phyloP scores from a whole-genome alignment of 2,113 vertebrate species.

The Pandion haliaetus region DNA sequence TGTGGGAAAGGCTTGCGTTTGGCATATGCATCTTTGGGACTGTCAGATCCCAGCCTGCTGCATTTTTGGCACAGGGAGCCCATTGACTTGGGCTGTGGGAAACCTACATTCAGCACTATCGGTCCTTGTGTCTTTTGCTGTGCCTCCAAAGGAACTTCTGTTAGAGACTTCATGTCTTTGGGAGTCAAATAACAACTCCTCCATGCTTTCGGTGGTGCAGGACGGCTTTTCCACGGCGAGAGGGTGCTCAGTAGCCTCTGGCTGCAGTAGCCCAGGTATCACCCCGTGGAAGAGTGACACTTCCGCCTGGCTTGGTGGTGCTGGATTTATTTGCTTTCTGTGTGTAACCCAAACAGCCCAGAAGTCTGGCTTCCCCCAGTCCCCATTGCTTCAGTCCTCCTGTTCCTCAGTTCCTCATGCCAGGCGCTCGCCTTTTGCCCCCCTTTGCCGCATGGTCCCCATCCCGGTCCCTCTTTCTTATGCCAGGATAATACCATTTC shows the following conservation, averaged over 20 bases:
- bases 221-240: neutral
- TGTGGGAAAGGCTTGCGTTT: neutral
- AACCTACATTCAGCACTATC: slow-evolving; percentile 26
- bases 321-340: neutral
- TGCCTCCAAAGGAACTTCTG: slow-evolving; percentile 1
- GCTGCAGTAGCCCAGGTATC: neutral
- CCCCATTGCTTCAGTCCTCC: neutral
- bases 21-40: neutral
- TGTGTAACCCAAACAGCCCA: neutral
- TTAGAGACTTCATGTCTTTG: neutral
- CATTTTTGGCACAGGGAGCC: slow-evolving; percentile 45
- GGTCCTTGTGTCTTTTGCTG: slow-evolving; percentile 24
- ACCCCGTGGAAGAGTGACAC: neutral
- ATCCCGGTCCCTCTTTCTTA: neutral
- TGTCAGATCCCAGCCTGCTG: slow-evolving; percentile 36
- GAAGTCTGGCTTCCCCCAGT: neutral
- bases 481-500: rapidly evolving
- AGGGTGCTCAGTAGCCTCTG: neutral
- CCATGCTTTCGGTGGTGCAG: neutral
- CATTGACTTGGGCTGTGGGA: slow-evolving; percentile 51
- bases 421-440: neutral
- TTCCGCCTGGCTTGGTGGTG: neutral
- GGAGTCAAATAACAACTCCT: neutral
- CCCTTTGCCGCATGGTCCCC: rapidly evolving
- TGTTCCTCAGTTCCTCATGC: neutral